Conservation (phyloP, 2,888 invertebrate genomes). For the Meiosimyza decipiens region DNA sequence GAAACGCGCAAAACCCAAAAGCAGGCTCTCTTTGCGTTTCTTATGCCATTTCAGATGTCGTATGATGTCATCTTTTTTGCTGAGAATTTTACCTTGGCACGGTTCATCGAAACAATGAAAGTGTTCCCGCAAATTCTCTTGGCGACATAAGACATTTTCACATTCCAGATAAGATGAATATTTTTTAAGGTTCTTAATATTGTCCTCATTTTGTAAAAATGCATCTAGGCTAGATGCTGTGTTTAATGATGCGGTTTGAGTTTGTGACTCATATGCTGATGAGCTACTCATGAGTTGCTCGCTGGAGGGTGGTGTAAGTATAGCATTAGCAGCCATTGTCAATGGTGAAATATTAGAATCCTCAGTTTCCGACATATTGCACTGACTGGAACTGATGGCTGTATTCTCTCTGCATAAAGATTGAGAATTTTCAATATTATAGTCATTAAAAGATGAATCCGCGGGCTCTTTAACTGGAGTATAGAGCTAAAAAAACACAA, state of each 20-base stretch:
- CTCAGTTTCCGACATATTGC: conserved; percentile 43
- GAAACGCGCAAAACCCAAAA: conserved; percentile 86
- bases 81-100: conserved; percentile 84
- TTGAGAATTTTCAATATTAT: conserved; percentile 24
- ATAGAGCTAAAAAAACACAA: conserved; percentile 48
- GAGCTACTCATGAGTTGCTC: conserved; percentile 50
- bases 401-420: conserved; percentile 36
- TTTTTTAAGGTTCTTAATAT: conserved; percentile 62
- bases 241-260: conserved; percentile 38
- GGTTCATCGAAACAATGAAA: conserved; percentile 85
- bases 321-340: conserved; percentile 48
- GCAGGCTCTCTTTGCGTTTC: conserved; percentile 95
- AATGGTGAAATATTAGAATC: conserved; percentile 52
- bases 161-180: conserved; percentile 66
- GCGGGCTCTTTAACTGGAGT: conserved; percentile 59
- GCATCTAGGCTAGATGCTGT: conserved; percentile 56
- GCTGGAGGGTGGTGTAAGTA: conserved; percentile 59
- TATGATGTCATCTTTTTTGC: conserved; percentile 99
- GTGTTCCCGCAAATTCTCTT: conserved; percentile 78
- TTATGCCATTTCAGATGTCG: conserved; percentile 99
- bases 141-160: conserved; percentile 62
- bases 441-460: conserved; percentile 50
- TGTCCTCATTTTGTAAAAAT: conserved; percentile 61
- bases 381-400: conserved; percentile 14
- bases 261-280: conserved; percentile 21